These are phyloP conservation scores for Tetragnatha versicolor DNA, from an alignment of 1,140 invertebrate species.

Conservation along the genomic window DNA sequence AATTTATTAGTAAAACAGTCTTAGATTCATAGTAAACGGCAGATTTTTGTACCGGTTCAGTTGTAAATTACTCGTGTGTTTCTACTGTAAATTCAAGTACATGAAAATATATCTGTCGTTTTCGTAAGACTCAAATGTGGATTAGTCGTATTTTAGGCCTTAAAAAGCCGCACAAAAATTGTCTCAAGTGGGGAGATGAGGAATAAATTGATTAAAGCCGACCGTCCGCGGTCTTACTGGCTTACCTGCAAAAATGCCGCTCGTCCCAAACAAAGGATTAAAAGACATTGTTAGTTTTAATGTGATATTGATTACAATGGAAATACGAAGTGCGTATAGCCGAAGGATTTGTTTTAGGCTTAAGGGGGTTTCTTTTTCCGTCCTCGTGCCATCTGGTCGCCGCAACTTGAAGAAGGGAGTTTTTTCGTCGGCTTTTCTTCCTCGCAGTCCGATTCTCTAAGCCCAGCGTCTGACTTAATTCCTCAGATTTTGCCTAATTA, in stretches of 20 bases:
- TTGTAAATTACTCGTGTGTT: no score
- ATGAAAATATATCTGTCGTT: no score
- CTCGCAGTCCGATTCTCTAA: slow-evolving; percentile 53
- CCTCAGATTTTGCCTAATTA: slow-evolving; percentile 56
- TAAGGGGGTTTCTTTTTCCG: slow-evolving; percentile 34
- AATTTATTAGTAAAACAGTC: no score
- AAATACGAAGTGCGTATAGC: slow-evolving; percentile 33
- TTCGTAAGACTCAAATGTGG: no score
- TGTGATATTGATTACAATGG: slow-evolving; percentile 53
- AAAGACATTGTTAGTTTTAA: slow-evolving; percentile 52
- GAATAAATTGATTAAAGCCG: slow-evolving; percentile 32
- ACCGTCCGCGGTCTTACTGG: slow-evolving; percentile 14
- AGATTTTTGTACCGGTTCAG: no score
- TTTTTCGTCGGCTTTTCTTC: no score
- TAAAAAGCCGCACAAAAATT: no score
- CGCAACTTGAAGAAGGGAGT: no score
- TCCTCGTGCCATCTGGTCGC: slow-evolving; percentile 33
- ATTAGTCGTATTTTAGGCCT: no score
- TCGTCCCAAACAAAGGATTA: slow-evolving; percentile 47
- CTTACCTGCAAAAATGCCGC: slow-evolving; percentile 34
- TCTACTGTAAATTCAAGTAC: no score
- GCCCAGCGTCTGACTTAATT: slow-evolving; percentile 49
- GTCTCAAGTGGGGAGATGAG: not conserved
- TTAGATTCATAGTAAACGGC: no score
- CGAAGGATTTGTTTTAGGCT: slow-evolving; percentile 46